Evolutionary conservation across 2,888 invertebrate genomes (phyloP), one percentile per base, ranked within the genome.

Genomic region (Myopa tessellatipennis): DNA sequence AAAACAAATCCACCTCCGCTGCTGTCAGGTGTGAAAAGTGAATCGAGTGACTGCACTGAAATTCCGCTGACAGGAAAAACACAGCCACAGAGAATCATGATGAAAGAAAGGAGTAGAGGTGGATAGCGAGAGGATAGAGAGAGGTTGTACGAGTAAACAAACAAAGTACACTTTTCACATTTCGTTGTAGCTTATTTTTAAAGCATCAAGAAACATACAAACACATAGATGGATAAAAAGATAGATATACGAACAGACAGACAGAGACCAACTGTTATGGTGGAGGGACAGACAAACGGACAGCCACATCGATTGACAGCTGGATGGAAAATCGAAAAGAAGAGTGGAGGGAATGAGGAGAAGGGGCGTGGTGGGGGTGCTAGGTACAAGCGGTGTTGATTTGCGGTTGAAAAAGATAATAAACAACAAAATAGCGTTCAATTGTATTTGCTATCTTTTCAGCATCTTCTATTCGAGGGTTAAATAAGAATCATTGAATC

Each of bases 21-120:
- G 38, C 55, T 55, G 70, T 52, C 76, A 76, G 71, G 76, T 76
- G 76, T 65, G 60, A 63, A 40, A 70, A 65, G 36, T 74, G 74
- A 60, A 45, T 36, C 65, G 40, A 67, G 55, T 55, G 50, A 55
- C 26, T 52, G 12, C 38, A 18, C 67, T 36, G 67, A 18, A 67
- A 74, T 14, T 67, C 67, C 38, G n/a, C 40, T 61, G 16, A 68
- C 18, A 40, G 34, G 61, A 50, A 26, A 65, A 50, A 45, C 4
- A 16, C n/a, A 45, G 45, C 45, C 45, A 50, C 0, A 69, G 8
- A 12, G 40, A 67, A 67, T 16, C n/a, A 1, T 6, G 50, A 26
- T 10, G 50, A 45, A 26, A 7, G 50, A 69, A 12, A 5, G 50
- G 50, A 3, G 34, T 7, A 6, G 26, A 8, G 12, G n/a, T 16